Percentiles rank a stretch among this genome's conserved stretches.
Conservation (phyloP, 2,888 invertebrate genomes). For the Napeogenes inachia region DNA sequence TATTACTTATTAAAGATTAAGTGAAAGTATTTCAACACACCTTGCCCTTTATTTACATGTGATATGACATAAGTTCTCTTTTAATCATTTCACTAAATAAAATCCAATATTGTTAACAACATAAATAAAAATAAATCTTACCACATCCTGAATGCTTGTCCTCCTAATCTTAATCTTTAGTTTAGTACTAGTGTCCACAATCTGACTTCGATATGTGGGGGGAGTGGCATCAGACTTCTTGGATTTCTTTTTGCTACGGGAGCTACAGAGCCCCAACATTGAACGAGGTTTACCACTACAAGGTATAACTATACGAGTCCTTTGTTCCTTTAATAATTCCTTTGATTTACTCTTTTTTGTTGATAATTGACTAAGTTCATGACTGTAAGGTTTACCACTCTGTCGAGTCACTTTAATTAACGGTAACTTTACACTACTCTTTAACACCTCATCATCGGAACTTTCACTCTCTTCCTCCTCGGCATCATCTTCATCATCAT, state of each 20-base stretch:
- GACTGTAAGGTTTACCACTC: conserved; percentile 75
- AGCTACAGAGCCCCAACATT: conserved; percentile 71
- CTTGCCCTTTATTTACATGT: conserved; percentile 2
- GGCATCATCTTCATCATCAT: conserved; percentile 50
- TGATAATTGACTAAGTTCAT: conserved; percentile 77
- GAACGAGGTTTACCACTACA: conserved; percentile 74
- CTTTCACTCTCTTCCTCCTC: conserved; percentile 53
- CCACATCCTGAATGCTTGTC: conserved; percentile 69
- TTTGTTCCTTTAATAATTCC: conserved; percentile 55
- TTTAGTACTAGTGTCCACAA: conserved; percentile 80
- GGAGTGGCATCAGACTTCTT: conserved; percentile 58
- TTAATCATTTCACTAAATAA: not conserved
- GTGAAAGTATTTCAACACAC: conserved; percentile 3
- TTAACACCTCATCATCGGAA: conserved; percentile 71
- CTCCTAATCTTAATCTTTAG: conserved; percentile 84
- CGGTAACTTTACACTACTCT: conserved; percentile 70
- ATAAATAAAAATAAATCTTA: conserved; percentile 41
- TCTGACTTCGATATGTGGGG: conserved; percentile 78
- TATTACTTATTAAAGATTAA: not conserved
- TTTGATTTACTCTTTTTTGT: conserved; percentile 68
- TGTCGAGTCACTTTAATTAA: conserved; percentile 60
- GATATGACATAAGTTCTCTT: not conserved
- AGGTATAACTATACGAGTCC: conserved; percentile 61
- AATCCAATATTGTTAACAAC: too few species aligned
- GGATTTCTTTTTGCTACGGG: conserved; percentile 70